Evolutionary conservation across 2,888 invertebrate genomes (phyloP).

Genomic region (Caenorhabditis drosophilae): DNA sequence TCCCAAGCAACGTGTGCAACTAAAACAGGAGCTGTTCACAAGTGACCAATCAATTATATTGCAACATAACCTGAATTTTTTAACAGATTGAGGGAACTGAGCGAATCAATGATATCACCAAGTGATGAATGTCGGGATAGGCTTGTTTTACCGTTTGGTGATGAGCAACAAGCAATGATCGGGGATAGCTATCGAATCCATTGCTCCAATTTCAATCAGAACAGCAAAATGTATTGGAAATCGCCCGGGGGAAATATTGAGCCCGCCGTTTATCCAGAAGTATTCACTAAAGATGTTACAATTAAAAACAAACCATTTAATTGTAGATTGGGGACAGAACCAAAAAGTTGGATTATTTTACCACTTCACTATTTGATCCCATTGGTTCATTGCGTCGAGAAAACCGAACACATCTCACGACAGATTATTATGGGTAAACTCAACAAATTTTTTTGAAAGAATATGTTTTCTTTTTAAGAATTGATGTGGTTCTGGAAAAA

Average conservation of each 20-base stretch:
- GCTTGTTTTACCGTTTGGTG: constrained; percentile 21
- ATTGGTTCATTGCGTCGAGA: constrained; percentile 8
- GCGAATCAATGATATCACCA: neutral
- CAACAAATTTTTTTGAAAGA: neutral
- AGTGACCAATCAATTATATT: constrained; percentile 13
- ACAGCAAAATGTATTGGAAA: constrained; percentile 29
- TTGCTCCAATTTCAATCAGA: constrained; percentile 19
- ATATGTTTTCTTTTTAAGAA: constrained; percentile 24
- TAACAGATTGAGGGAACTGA: constrained; percentile 6
- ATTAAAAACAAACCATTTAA: neutral
- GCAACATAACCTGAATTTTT: neutral
- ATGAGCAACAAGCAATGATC: constrained; percentile 19
- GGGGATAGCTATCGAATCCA: constrained; percentile 36
- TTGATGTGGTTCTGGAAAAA: constrained; percentile 34
- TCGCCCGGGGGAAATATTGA: constrained; percentile 16
- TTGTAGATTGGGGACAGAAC: constrained; percentile 6
- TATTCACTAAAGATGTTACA: constrained; percentile 2
- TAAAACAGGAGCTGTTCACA: constrained; percentile 26
- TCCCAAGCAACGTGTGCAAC: constrained; percentile 32
- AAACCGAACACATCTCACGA: constrained; percentile 31
- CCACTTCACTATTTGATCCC: constrained; percentile 40
- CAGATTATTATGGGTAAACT: constrained; percentile 34
- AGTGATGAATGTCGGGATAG: constrained; percentile 30
- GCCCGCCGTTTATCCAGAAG: constrained; percentile 15
- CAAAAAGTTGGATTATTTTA: constrained; percentile 37